These are phyloP conservation scores for Gerris lacustris DNA, from an alignment of 2,888 invertebrate genomes.

Conservation along the genomic window DNA sequence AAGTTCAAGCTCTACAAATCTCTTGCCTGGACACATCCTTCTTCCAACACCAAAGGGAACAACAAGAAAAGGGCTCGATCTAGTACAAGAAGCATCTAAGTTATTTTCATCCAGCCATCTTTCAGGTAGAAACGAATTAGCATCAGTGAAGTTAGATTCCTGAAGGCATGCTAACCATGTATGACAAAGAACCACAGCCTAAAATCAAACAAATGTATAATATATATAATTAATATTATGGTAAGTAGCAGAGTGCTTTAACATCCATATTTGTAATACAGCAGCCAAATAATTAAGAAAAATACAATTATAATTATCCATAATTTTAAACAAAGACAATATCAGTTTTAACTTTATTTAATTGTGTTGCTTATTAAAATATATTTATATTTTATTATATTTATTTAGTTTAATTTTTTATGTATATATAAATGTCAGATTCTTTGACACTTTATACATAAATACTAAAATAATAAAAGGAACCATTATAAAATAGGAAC, in stretches of 20 bases:
- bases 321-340: too few species aligned
- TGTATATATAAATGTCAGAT: too few species aligned
- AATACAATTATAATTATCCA: too few species aligned
- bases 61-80: slow-evolving; percentile 50
- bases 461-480: too few species aligned
- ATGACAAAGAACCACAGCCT: slow-evolving; percentile 69
- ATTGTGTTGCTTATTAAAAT: too few species aligned
- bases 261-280: too few species aligned
- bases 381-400: too few species aligned
- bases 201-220: slow-evolving; percentile 25
- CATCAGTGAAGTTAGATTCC: slow-evolving; percentile 59
- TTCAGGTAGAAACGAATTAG: slow-evolving; percentile 59
- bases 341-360: too few species aligned
- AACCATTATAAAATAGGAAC: too few species aligned
- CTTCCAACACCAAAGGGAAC: slow-evolving; percentile 69
- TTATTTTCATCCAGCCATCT: slow-evolving; percentile 48
- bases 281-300: too few species aligned
- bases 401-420: too few species aligned
- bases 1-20: slow-evolving; percentile 67
- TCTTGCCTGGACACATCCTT: slow-evolving; percentile 72
- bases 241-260: background rate
- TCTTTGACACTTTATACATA: too few species aligned
- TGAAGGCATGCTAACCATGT: slow-evolving; percentile 68
- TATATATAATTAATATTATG: slow-evolving; percentile 19
- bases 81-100: slow-evolving; percentile 34